These are phyloP conservation scores for Elaphurus davidianus DNA, from an alignment of 2,113 vertebrate species.

Conservation along the genomic window DNA sequence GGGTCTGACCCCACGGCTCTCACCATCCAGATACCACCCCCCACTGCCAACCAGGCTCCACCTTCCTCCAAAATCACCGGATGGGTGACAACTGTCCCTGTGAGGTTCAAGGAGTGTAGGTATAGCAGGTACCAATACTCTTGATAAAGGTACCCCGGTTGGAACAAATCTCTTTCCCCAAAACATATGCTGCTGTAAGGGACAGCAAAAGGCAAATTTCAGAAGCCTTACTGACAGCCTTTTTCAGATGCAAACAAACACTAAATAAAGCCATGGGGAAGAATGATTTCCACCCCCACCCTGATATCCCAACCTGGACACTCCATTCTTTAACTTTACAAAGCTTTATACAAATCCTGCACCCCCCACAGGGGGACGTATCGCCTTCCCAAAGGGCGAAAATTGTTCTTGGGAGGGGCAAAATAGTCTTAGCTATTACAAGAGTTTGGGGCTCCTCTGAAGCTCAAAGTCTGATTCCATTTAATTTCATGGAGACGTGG, in stretches of 20 bases:
- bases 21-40: not conserved
- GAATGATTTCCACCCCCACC: not conserved
- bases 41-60: not conserved
- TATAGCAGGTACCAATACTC: not conserved
- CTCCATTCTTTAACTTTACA: not conserved
- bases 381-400: fast-evolving
- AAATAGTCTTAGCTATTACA: not conserved
- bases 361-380: fast-evolving
- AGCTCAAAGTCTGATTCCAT: not conserved
- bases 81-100: not conserved
- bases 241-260: not conserved
- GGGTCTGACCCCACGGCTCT: not conserved
- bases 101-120: not conserved
- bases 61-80: not conserved
- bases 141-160: not conserved
- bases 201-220: not conserved
- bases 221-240: not conserved
- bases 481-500: not conserved
- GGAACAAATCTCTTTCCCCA: not conserved
- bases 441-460: not conserved
- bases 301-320: not conserved
- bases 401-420: not conserved
- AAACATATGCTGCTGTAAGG: not conserved
- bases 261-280: not conserved
- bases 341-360: not conserved